A percentile compares a stretch with the other conserved stretches of the same genome.
Evolutionary conservation across 2,888 invertebrate genomes (phyloP).

Genomic region (Monochamus alternatus): DNA sequence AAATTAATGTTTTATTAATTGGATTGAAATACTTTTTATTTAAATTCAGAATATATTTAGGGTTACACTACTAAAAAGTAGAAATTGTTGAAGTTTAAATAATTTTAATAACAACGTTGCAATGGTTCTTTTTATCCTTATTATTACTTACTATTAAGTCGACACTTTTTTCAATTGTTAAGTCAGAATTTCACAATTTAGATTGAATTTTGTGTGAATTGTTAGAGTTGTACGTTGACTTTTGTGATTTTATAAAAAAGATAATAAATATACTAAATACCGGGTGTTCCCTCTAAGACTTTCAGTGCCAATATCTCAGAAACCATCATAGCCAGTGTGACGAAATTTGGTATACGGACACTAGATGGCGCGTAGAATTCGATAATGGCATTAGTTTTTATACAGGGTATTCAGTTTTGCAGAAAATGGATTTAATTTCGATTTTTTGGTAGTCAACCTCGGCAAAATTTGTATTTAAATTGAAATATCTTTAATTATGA

Average conservation of each 20-base stretch:
- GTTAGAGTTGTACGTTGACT: conserved; percentile 70
- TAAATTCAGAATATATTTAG: conserved; percentile 46
- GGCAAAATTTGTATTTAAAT: no score
- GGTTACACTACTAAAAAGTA: conserved; percentile 52
- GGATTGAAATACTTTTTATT: conserved; percentile 54
- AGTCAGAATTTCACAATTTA: conserved; percentile 47
- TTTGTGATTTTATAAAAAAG: conserved; percentile 70
- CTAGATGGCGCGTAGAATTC: no score
- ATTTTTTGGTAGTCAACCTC: no score
- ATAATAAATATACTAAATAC: conserved; percentile 48
- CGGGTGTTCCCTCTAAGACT: no score
- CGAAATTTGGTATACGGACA: no score
- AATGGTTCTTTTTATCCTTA: conserved; percentile 46
- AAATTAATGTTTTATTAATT: conserved; percentile 53
- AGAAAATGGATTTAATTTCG: no score
- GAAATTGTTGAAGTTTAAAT: conserved; percentile 60
- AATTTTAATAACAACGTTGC: conserved; percentile 60
- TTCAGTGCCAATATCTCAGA: no score
- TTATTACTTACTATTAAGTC: conserved; percentile 44
- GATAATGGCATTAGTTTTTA: no score
- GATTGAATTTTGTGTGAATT: conserved; percentile 69
- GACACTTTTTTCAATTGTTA: conserved; percentile 51
- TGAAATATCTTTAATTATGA: no score
- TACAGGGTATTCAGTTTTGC: no score
- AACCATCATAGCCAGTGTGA: no score